Conservation (phyloP, 2,797 vertebrate genomes). For the Fistularia commersonii region DNA sequence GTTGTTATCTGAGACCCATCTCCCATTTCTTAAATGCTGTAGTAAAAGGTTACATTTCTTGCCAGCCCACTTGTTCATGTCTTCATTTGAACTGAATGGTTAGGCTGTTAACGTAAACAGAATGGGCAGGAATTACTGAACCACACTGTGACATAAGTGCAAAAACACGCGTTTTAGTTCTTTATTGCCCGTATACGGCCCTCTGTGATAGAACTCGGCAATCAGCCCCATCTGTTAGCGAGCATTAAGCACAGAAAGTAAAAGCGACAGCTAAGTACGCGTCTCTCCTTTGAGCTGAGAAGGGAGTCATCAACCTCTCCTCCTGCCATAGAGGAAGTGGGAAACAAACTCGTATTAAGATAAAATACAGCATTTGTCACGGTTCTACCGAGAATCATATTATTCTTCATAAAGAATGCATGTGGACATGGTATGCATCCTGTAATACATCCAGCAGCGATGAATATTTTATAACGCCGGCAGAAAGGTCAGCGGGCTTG, state of each 20-base stretch:
- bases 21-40: no score
- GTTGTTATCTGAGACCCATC: no score
- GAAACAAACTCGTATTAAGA: conserved; percentile 38
- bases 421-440: conserved; percentile 34
- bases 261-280: not conserved
- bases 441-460: conserved; percentile 41
- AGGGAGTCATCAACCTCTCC: conserved; percentile 11
- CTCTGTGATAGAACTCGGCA: no score
- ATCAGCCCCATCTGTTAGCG: no score
- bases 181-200: no score
- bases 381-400: conserved; percentile 35
- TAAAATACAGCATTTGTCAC: conserved; percentile 41
- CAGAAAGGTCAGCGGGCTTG: conserved; percentile 59
- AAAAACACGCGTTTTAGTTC: not conserved
- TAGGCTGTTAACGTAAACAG: no score
- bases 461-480: conserved; percentile 68
- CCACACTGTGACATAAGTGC: conserved; percentile 33
- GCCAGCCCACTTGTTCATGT: not conserved
- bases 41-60: no score
- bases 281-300: conserved; percentile 34
- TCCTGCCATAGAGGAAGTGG: conserved; percentile 10
- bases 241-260: no score
- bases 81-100: not conserved
- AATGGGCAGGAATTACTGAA: not conserved
- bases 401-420: conserved; percentile 49